Evolutionary conservation across 2,113 vertebrate genomes (phyloP), one percentile per base, ranked within the genome.

Genomic region (Cololabis saira): DNA sequence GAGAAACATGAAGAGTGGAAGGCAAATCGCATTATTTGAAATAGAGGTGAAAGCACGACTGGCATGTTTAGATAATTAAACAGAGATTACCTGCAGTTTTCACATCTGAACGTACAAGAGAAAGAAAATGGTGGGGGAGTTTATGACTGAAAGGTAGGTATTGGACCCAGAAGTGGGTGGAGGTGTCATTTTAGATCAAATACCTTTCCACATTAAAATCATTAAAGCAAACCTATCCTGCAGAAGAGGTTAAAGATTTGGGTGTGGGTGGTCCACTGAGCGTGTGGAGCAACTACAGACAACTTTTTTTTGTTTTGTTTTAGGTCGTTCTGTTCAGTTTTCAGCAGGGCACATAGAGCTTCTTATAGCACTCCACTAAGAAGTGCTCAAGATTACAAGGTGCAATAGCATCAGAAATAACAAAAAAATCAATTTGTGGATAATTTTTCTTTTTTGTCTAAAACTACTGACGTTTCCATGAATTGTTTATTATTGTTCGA

Each of bases 161-260:
- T 74, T 76, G 70, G 49, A 50, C 44, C 43, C 45, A 59, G 70
- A 42, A 61, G 50, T 68, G 78, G 80, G 74, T 76, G 60, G 67
- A 82, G 68, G 71, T 65, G 58, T 27, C 87, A 87, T 83, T 80
- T 82, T 87, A 80, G 66, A 78, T 27, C 22, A 49, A 77, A 74
- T 75, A 76, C n/a, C 6, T 47, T 60, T 77, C 65, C 72, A 73
- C 78, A 45, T 78, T 78, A 88, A 75, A 88, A 86, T 85, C 75
- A n/a, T n/a, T n/a, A n/a, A n/a, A n/a, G n/a, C n/a, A n/a, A n/a
- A n/a, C n/a, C n/a, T n/a, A n/a, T n/a, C n/a, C n/a, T n/a, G n/a
- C n/a, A n/a, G n/a, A n/a, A n/a, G n/a, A 37, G 58, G 60, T 61
- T 52, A n/a, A 67, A 16, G 61, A 62, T 24, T 47, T 55, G 50